Evolutionary conservation across 2,888 invertebrate species (phyloP).

Genomic region (Leptura quadrifasciata): DNA sequence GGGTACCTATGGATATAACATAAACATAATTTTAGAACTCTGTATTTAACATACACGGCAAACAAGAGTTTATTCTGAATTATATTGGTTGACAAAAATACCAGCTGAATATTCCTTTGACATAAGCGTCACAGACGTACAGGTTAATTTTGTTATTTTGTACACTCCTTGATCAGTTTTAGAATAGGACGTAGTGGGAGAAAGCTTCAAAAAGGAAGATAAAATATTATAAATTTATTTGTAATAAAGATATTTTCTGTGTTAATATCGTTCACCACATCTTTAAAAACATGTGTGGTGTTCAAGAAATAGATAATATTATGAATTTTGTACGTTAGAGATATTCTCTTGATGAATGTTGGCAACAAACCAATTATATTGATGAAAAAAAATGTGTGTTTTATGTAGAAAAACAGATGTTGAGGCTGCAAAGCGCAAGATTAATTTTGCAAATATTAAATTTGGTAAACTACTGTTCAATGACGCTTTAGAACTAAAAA

Average conservation of each 20-base stretch:
- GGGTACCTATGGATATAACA: no score
- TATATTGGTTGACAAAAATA: no score
- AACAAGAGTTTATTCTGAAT: no score
- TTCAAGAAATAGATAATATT: neutral
- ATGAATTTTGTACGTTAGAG: neutral
- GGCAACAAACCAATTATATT: neutral
- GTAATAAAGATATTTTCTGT: neutral
- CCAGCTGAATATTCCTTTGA: no score
- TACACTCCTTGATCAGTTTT: no score
- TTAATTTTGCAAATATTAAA: neutral
- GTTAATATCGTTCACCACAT: neutral
- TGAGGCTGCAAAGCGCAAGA: neutral
- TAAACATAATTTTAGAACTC: no score
- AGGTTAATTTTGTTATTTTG: no score
- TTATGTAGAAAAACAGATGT: slow-evolving; percentile 1
- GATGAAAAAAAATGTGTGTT: neutral
- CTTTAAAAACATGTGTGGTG: neutral
- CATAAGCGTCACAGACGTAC: no score
- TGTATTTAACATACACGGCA: no score
- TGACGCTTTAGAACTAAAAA: slow-evolving; percentile 18
- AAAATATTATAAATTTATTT: no score
- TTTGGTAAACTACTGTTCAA: neutral
- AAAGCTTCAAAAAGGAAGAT: no score
- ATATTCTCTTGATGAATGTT: neutral
- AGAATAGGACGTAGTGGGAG: no score